Evolutionary conservation across 2,113 vertebrate species (phyloP), one percentile per base, ranked within the genome.

Genomic region (Hippocampus comes): DNA sequence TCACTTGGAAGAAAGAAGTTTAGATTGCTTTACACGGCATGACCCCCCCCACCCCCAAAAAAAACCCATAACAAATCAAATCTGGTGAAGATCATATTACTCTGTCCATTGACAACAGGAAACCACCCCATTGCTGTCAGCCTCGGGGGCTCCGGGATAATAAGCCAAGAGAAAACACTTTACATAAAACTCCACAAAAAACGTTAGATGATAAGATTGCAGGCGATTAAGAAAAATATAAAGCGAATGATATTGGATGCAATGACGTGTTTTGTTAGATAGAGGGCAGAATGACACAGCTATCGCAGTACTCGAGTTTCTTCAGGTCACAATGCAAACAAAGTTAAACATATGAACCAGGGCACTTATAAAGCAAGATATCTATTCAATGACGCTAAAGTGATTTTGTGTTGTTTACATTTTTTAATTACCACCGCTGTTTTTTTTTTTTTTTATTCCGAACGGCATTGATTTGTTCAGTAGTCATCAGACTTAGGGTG

Each of bases 211-310:
- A 61, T 18, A 9, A 38, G 8, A 61, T 18, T 61, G 27, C 27
- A 61, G 0, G 17, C 20, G 1, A n/a, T 66, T 11, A 48, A 65
- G 21, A 66, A 25, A 66, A 17, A 27, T 2, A 15, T 14, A 6
- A 67, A 53, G 21, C 27, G 14, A 38, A 21, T 38, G 23, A 10
- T 17, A 17, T 9, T n/a, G 27, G 27, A 15, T 76, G 84, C 72
- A 85, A 49, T 86, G 65, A 23, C 75, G 56, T 23, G 5, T 17
- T 70, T 71, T 20, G 0, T 49, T 65, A 86, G 82, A 59, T 61
- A 87, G 90, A 82, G 89, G 89, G 84, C 81, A 85, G 79, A 82
- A 64, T 79, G 21, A 78, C 75, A 83, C 78, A 90, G 68, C 65
- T 73, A 27, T 78, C 57, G 2, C 56, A 41, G 9, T 5, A 9